Base-by-base conservation (phyloP, 2,888 invertebrate genomes). In the Pyrocoelia pectoralis region DNA sequence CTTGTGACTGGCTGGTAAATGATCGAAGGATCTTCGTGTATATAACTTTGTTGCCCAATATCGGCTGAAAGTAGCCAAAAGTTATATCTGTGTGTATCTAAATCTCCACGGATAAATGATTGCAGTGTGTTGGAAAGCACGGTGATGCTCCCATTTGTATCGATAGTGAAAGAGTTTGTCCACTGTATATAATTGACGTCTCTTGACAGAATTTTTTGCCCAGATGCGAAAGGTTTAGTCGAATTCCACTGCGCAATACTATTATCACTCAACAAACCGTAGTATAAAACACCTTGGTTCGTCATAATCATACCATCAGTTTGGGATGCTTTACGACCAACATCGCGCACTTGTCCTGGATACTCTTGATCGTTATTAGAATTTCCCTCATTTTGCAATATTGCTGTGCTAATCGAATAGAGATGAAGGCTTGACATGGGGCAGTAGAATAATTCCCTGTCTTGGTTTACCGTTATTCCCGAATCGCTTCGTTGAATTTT, bases 251-350 rank as follows among this genome's bases (percentile, higher is more conserved):
- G 86, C 10, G 87, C 87, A 51, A 92, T 86, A 15, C 89, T 88
- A 66, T 89, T 88, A 72, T 88, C 87, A 53, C 87, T 86, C 56
- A 92, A 78, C 18, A 91, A 82, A 41, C 90, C 91, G 77, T 85
- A 91, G 80, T 89, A 92, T 8, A 92, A 82, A 3, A 86, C 77
- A 1, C 91, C 91, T 13, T 82, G 81, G 12, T 89, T 85, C 70
- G 91, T 90, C 89, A 91, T 90, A 64, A 87, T 85, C 89, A 92
- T 90, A 0, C 91, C 91, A 72, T 89, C 90, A 0, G 88, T 87
- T 77, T 90, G 89, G 0, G 90, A 90, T 0, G 83, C 78, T 75
- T 90, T 90, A 0, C 79, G 73, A 0, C 90, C 91, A 40, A 89
- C 78, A 66, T 88, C 86, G 5, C 79, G 83, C 0, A 91, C 85